Evolutionary conservation across 2,888 invertebrate species (phyloP), one percentile per base, ranked within the genome.

Genomic region (Pimpla rufipes): DNA sequence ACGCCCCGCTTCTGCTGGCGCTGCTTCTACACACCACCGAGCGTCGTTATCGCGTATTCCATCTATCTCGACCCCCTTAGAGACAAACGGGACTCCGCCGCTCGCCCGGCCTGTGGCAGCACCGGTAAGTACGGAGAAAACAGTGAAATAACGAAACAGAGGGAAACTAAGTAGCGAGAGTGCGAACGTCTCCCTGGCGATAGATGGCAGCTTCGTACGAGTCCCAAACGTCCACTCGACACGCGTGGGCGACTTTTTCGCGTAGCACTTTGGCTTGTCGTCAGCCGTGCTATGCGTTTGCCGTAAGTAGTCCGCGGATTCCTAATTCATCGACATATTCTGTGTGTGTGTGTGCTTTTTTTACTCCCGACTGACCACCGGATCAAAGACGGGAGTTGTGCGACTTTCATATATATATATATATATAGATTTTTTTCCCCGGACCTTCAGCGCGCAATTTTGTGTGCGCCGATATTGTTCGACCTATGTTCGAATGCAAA

Each of bases 41-140:
- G 59, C 7, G 35, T 40, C 13, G 45, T 77, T 52, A 67, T 66
- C 67, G 16, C 45, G 37, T 23, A 13, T n/a, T 10, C 10, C 42
- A 77, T 81, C 76, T 81, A 47, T 23, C 37, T 37, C 50, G 55
- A n/a, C 21, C 50, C 23, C 45, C 70, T 57, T 35, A 47, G 50
- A 35, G 37, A 59, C 23, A 75, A 64, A 64, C 18, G 29, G 11
- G 16, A 4, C 16, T 23, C 21, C 21, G 21, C n/a, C n/a, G n/a
- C n/a, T n/a, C n/a, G n/a, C n/a, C n/a, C n/a, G n/a, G n/a, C n/a
- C n/a, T n/a, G n/a, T n/a, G n/a, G n/a, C n/a, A n/a, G n/a, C n/a
- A n/a, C n/a, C n/a, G n/a, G n/a, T n/a, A n/a, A n/a, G 64, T 75
- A 50, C 64, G 11, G n/a, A 40, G 64, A 75, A 74, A 62, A 62